These are phyloP conservation scores for Drosophila lutescens DNA, from an alignment of 2,888 invertebrate species.

Conservation along the genomic window DNA sequence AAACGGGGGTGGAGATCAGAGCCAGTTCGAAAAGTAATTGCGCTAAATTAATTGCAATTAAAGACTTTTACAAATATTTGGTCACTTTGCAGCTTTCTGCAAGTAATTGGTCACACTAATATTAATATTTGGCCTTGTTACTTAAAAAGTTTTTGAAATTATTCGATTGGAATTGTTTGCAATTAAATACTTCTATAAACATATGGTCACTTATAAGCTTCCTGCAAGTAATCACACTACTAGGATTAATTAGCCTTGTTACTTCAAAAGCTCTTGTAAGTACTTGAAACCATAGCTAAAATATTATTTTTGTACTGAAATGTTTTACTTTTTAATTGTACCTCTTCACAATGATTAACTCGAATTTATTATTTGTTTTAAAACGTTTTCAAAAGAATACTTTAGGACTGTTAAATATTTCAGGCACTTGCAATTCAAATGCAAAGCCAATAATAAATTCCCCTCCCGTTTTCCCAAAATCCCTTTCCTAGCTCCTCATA, in stretches of 20 bases:
- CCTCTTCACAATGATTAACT: too few relatives aligned
- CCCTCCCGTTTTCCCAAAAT: not conserved
- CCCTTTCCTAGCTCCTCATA: not conserved
- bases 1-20: not conserved
- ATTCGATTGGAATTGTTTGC: slow-evolving; percentile 4
- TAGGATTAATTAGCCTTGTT: not conserved
- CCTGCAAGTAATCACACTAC: not conserved
- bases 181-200: not conserved
- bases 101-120: not conserved
- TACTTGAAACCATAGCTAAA: not conserved
- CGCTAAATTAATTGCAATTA: slow-evolving; percentile 7
- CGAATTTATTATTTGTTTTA: too few relatives aligned
- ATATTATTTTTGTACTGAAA: too few relatives aligned
- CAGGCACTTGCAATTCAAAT: not conserved
- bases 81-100: not conserved
- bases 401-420: too few relatives aligned
- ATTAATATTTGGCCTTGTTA: not conserved
- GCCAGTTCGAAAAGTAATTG: slow-evolving; percentile 6
- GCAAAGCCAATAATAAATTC: not conserved
- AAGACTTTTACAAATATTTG: not conserved
- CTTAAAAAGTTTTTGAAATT: not conserved
- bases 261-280: not conserved
- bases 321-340: too few relatives aligned
- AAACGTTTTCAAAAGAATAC: too few relatives aligned
- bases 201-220: not conserved